Evolutionary conservation across 53 echinoderm and acorn worm genomes (phyloP).

Genomic region (Henricia sp.): DNA sequence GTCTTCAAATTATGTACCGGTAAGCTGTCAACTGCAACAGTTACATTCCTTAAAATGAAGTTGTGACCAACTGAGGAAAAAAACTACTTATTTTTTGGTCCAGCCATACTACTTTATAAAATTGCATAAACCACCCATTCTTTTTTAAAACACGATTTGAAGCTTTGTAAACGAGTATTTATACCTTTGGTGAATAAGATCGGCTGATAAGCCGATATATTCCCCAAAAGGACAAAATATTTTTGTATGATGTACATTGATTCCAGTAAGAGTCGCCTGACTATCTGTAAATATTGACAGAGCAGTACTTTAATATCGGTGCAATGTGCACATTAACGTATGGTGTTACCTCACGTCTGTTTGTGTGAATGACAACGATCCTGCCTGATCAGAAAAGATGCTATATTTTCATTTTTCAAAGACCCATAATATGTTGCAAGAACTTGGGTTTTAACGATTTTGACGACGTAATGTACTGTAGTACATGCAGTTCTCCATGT

Average conservation of each 20-base stretch:
- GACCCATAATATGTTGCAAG: too few species aligned
- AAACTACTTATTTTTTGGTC: background rate
- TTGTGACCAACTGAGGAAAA: too few species aligned
- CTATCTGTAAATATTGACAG: conserved; percentile 56
- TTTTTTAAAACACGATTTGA: conserved; percentile 40
- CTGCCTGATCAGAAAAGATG: background rate
- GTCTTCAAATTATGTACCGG: too few species aligned
- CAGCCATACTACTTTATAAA: background rate
- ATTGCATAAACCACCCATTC: background rate
- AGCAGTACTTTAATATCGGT: conserved; percentile 43
- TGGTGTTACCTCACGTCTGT: conserved; percentile 40
- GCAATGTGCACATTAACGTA: conserved; percentile 53
- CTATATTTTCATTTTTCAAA: background rate
- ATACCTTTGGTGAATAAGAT: background rate
- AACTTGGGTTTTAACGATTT: too few species aligned
- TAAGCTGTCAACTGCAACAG: too few species aligned
- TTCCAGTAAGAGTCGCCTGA: conserved; percentile 43
- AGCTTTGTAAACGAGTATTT: conserved; percentile 36
- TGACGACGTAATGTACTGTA: too few species aligned
- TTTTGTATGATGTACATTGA: conserved; percentile 53
- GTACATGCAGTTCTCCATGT: too few species aligned
- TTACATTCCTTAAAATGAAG: too few species aligned
- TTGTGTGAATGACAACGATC: conserved; percentile 17
- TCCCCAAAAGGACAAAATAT: conserved; percentile 14
- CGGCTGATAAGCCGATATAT: background rate